A percentile compares a stretch with the other conserved stretches of the same genome.
Evolutionary conservation across 2,113 vertebrate species (phyloP).

Genomic region (Hippopotamus amphibius): DNA sequence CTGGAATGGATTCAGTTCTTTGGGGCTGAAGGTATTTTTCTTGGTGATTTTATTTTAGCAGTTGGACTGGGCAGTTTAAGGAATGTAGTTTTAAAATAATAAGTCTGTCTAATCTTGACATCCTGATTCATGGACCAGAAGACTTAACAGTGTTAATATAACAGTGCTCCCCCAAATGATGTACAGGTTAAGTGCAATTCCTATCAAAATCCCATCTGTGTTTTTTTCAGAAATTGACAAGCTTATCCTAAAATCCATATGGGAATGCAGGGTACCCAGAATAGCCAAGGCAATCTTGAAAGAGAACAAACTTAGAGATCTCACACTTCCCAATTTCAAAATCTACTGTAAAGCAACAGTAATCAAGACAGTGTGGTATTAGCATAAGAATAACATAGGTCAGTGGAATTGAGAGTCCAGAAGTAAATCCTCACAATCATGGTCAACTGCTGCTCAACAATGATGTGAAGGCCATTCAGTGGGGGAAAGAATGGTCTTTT

Average conservation of each 20-base stretch:
- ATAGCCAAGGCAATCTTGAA: background rate
- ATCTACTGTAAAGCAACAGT: background rate
- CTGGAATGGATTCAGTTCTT: background rate
- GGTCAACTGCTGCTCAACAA: background rate
- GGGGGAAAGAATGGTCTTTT: background rate
- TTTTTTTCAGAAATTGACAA: background rate
- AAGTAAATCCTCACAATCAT: background rate
- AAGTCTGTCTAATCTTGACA: background rate
- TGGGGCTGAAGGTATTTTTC: background rate
- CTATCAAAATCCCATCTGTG: background rate
- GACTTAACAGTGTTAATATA: background rate
- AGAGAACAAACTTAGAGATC: background rate
- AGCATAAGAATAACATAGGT: background rate
- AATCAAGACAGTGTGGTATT: background rate
- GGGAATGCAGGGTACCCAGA: background rate
- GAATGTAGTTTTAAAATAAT: background rate
- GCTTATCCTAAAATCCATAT: background rate
- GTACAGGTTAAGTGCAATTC: background rate
- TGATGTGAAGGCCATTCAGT: background rate
- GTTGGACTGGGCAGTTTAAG: background rate
- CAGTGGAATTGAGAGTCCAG: background rate
- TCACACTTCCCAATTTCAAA: background rate
- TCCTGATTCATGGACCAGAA: background rate
- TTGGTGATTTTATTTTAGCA: background rate
- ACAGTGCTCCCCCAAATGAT: background rate